Percentiles rank a stretch among this genome's conserved stretches.
phyloP scores from a whole-genome alignment of 2,888 invertebrate genomes.

The Stenodera caucasica region DNA sequence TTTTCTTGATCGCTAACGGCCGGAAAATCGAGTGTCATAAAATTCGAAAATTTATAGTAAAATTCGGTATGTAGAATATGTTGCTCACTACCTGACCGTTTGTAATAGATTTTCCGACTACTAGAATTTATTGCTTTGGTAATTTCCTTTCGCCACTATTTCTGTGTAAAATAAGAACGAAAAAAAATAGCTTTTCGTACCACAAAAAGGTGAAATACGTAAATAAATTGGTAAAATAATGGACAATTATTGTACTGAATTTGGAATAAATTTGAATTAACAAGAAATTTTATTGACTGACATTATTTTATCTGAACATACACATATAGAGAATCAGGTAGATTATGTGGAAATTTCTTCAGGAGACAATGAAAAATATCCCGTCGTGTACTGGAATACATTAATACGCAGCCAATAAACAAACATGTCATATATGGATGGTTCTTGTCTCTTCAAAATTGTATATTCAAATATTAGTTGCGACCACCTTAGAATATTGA shows the following conservation, averaged over 20 bases:
- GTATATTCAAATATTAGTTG: background rate
- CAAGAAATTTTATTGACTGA: too few species aligned
- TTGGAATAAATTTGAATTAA: too few species aligned
- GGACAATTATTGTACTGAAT: too few species aligned
- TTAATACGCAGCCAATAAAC: background rate
- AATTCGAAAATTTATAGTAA: slow-evolving; percentile 18
- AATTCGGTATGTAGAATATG: background rate
- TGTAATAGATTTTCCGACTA: slow-evolving; percentile 13
- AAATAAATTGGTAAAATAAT: too few species aligned
- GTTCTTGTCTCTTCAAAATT: background rate
- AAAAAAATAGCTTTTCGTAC: background rate
- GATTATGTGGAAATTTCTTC: background rate
- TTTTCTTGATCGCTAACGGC: background rate
- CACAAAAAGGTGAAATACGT: background rate
- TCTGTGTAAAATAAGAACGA: background rate
- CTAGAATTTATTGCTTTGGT: slow-evolving; percentile 9
- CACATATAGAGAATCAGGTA: background rate
- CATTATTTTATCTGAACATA: too few species aligned
- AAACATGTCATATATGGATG: background rate
- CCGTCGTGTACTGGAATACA: slow-evolving; percentile 3
- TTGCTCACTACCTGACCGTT: slow-evolving; percentile 13
- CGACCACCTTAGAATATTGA: background rate
- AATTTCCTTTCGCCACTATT: background rate
- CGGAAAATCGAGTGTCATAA: slow-evolving; percentile 13
- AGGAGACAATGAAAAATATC: background rate